Evolutionary conservation across 1,140 invertebrate genomes (phyloP), one percentile per base, ranked within the genome.

Genomic region (Chironomus tepperi): DNA sequence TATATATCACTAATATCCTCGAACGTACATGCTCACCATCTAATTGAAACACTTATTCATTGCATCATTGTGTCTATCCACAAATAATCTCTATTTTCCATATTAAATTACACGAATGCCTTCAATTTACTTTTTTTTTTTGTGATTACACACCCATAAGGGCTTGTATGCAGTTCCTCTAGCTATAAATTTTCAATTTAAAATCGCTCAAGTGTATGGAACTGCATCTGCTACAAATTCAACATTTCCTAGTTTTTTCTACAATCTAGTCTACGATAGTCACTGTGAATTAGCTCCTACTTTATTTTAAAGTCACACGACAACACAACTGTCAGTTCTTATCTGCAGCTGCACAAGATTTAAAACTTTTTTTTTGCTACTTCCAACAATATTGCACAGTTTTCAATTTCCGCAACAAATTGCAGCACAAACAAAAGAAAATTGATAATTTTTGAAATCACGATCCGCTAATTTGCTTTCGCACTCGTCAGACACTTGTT

Each of bases 131-230:
- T 57, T 2, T 34, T 34, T 57, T 57, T n/a, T n/a, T n/a, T n/a
- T n/a, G n/a, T n/a, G n/a, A n/a, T n/a, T 57, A 57, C 47, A 57
- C 12, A 57, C 24, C 1, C 5, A 34, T 34, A 34, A 5, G 24
- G 24, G 24, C 2, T 34, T 34, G 24, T 1, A 34, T 2, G 24
- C 24, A 34, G 5, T 34, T 1, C 24, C 5, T n/a, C n/a, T 12
- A 15, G 47, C 47, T n/a, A 57, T 57, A 57, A 57, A 57, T 57
- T 57, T 57, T 57, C 47, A 57, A 57, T 57, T 57, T 57, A 57
- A 57, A 57, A 57, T 57, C 47, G n/a, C 47, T 57, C 47, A 57
- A 57, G 10, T 57, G 47, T n/a, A 57, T 57, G 47, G n/a, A 57
- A 57, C 47, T 57, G 47, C 47, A 57, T 57, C 47, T 57, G 47